Conservation (phyloP, 2,113 vertebrate genomes). For the Lamprologus sp. region DNA sequence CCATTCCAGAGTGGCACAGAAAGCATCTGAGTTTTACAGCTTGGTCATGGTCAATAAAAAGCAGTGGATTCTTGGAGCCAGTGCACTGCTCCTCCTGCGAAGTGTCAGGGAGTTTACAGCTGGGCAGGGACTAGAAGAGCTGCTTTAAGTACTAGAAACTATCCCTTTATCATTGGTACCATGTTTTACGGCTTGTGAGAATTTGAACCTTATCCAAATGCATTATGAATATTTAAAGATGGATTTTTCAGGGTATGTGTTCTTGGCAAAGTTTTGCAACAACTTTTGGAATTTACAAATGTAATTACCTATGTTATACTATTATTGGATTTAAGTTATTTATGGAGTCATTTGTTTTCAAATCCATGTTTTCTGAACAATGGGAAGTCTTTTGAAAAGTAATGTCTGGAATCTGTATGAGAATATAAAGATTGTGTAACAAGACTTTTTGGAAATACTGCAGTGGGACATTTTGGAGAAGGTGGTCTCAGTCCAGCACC, state of each 20-base stretch:
- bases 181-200: slow-evolving; percentile 41
- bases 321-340: neutral
- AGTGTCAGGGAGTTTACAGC: slow-evolving; percentile 67
- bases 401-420: neutral
- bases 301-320: neutral
- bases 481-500: neutral
- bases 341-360: neutral
- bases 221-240: neutral
- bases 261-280: neutral
- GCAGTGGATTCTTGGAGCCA: slow-evolving; percentile 53
- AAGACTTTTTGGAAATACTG: neutral
- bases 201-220: neutral
- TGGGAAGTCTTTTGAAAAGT: neutral
- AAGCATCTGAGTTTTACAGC: slow-evolving; percentile 63
- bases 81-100: slow-evolving; percentile 28
- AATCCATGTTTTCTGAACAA: neutral
- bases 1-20: slow-evolving; percentile 53
- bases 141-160: slow-evolving; percentile 61
- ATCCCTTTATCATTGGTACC: slow-evolving; percentile 63
- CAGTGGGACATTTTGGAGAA: neutral
- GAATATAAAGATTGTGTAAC: neutral
- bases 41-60: slow-evolving; percentile 61
- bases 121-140: slow-evolving; percentile 48
- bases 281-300: neutral
- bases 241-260: neutral